These are phyloP conservation scores for Labrus mixtus DNA, from an alignment of 2,113 vertebrate genomes.

Conservation along the genomic window DNA sequence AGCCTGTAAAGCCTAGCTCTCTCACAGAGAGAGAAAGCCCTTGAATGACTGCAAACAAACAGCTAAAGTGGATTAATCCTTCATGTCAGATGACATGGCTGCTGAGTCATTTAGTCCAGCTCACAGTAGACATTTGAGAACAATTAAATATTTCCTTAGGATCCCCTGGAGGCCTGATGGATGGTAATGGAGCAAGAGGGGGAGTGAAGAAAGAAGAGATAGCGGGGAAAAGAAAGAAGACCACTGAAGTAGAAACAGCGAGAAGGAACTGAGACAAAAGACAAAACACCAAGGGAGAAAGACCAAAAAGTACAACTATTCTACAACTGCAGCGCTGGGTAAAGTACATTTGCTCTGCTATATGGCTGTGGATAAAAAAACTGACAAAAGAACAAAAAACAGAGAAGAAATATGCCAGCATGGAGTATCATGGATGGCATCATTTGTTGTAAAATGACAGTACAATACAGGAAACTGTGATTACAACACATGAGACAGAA, in stretches of 20 bases:
- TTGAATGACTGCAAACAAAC: conserved; percentile 59
- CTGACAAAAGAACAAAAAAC: background rate
- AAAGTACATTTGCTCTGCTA: background rate
- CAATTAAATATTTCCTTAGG: conserved; percentile 59
- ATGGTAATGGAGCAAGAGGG: conserved; percentile 6
- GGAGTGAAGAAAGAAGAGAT: conserved; percentile 14
- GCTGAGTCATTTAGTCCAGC: conserved; percentile 61
- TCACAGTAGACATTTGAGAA: conserved; percentile 58
- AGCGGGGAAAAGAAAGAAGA: conserved; percentile 8
- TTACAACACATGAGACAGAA: background rate
- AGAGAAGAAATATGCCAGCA: background rate
- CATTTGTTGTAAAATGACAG: background rate
- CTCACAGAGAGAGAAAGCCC: conserved; percentile 24
- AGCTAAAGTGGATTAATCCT: conserved; percentile 48
- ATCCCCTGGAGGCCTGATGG: conserved; percentile 18
- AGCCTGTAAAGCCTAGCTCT: conserved; percentile 10
- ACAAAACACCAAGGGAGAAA: conserved; percentile 8
- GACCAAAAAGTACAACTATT: background rate
- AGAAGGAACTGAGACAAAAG: conserved; percentile 9
- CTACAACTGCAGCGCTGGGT: background rate
- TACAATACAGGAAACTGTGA: background rate
- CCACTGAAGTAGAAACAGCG: conserved; percentile 25
- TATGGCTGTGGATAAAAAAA: background rate
- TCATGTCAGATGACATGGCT: conserved; percentile 38
- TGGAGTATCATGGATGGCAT: background rate